Conservation (phyloP, 1,140 invertebrate species). For the Danaus plexippus region DNA sequence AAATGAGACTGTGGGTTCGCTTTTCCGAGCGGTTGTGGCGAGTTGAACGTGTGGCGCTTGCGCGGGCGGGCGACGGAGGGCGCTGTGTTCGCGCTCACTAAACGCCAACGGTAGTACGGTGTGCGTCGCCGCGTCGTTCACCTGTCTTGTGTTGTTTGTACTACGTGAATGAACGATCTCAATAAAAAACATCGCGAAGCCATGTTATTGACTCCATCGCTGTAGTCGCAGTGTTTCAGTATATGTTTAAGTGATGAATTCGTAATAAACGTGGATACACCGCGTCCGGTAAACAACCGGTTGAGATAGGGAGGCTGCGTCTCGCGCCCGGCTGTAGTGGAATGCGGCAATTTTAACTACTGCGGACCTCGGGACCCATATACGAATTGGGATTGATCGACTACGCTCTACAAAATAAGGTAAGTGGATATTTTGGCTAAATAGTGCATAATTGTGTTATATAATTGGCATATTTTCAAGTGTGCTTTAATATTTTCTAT, state of each 20-base stretch:
- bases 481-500: too few relatives aligned
- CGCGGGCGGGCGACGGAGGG: slow-evolving; percentile 42
- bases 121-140: slow-evolving; percentile 37
- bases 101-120: slow-evolving; percentile 39
- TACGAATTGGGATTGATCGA: slow-evolving; percentile 49
- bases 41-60: slow-evolving; percentile 28
- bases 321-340: slow-evolving; percentile 61
- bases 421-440: slow-evolving; percentile 24
- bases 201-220: slow-evolving; percentile 34
- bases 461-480: too few relatives aligned
- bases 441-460: background rate
- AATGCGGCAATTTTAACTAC: slow-evolving; percentile 70
- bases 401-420: slow-evolving; percentile 37
- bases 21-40: slow-evolving; percentile 32
- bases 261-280: slow-evolving; percentile 23
- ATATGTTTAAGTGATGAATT: slow-evolving; percentile 58
- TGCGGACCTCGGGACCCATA: slow-evolving; percentile 60
- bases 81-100: slow-evolving; percentile 40
- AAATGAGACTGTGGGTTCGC: slow-evolving; percentile 41
- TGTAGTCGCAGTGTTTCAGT: slow-evolving; percentile 37
- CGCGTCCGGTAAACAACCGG: slow-evolving; percentile 52
- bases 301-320: slow-evolving; percentile 64
- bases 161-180: slow-evolving; percentile 34
- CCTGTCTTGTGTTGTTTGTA: slow-evolving; percentile 25
- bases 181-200: slow-evolving; percentile 42